A percentile compares a stretch with the other conserved stretches of the same genome.
phyloP scores from a whole-genome alignment of 2,113 vertebrate genomes.

The Mastomys natalensis region DNA sequence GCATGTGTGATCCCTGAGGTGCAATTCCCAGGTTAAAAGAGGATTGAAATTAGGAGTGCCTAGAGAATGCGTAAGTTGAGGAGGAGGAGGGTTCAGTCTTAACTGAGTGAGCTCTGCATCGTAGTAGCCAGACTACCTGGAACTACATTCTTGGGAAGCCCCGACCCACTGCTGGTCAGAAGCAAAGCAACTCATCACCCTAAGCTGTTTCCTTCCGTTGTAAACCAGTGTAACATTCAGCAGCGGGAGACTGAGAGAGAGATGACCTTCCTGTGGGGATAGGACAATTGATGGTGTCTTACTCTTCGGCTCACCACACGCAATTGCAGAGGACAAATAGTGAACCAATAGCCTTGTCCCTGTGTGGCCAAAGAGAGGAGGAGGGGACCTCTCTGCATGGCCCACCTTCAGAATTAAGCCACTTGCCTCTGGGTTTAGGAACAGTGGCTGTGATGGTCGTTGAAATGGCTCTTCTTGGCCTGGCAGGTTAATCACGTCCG shows the following conservation, averaged over 20 bases:
- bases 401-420: neutral
- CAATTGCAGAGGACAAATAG: neutral
- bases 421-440: neutral
- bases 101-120: neutral
- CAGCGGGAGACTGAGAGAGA: neutral
- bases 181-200: neutral
- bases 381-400: neutral
- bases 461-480: slow-evolving; percentile 27
- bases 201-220: neutral
- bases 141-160: neutral
- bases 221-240: rapidly evolving
- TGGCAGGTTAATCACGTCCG: slow-evolving; percentile 96
- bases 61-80: rapidly evolving
- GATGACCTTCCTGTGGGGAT: neutral
- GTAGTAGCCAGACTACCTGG: neutral
- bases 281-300: neutral
- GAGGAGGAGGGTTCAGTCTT: rapidly evolving
- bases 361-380: neutral
- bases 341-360: rapidly evolving
- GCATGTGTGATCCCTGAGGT: too few relatives aligned
- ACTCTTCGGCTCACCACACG: neutral
- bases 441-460: rapidly evolving
- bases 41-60: neutral
- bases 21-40: neutral
- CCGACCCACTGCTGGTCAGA: neutral